Conservation (phyloP, 2,797 vertebrate genomes). For the Silurus lanzhouensis region DNA sequence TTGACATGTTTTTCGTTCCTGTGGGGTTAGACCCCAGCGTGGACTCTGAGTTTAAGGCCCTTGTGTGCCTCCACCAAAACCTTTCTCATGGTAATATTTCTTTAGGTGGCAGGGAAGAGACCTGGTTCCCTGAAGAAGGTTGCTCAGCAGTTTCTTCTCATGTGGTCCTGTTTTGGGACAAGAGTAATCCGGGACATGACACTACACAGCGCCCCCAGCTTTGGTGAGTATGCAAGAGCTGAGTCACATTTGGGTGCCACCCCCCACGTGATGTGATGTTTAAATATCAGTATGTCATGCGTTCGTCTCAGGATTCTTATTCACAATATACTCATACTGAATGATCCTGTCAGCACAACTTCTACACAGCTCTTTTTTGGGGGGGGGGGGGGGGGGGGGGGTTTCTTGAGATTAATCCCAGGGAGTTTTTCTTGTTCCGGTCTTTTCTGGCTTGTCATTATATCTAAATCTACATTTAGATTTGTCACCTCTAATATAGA, state of each 20-base stretch:
- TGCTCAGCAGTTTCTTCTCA: constrained; percentile 97
- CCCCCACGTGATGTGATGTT: not conserved
- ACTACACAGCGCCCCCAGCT: constrained; percentile 97
- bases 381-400: too few species aligned
- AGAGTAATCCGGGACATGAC: constrained; percentile 99
- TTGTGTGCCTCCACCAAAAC: constrained; percentile 57
- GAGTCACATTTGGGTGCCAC: not conserved
- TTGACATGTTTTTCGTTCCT: constrained; percentile 83
- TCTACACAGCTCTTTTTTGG: not conserved
- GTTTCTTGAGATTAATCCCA: not conserved
- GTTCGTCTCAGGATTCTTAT: not conserved
- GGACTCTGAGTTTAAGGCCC: constrained; percentile 75
- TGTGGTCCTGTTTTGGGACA: constrained; percentile 99
- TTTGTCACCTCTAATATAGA: not conserved
- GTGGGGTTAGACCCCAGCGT: constrained; percentile 75
- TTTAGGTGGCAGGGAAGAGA: constrained; percentile 94
- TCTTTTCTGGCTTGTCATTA: not conserved
- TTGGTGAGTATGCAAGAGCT: constrained; percentile 79
- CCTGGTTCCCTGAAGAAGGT: constrained; percentile 94
- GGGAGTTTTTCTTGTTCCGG: not conserved
- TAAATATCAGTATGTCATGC: not conserved
- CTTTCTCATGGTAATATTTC: constrained; percentile 81
- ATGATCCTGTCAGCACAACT: not conserved
- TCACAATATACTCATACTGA: not conserved
- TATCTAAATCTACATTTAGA: not conserved